These are phyloP conservation scores for Ormyrus rosae DNA, from an alignment of 2,888 invertebrate species.

Conservation along the genomic window DNA sequence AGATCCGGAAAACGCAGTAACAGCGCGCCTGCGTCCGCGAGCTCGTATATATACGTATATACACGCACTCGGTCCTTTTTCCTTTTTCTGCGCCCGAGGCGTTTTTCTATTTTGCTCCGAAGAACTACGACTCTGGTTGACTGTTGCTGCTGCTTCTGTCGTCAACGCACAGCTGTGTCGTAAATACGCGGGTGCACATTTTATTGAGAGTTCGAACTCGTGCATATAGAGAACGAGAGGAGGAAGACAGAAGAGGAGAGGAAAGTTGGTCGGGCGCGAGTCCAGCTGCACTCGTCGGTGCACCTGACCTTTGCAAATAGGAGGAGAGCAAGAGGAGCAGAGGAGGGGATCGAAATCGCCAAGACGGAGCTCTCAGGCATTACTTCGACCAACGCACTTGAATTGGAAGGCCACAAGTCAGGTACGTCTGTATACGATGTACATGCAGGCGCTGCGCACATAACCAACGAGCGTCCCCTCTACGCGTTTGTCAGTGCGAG, in stretches of 20 bases:
- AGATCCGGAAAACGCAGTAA: no score
- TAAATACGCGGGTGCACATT: no score
- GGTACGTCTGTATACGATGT: conserved; percentile 10
- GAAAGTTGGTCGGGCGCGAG: conserved; percentile 1
- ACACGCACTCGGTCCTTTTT: no score
- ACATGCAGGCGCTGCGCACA: neutral
- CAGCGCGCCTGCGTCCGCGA: no score
- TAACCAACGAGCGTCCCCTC: neutral
- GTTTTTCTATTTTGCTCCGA: no score
- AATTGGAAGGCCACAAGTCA: conserved; percentile 46
- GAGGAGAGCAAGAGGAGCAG: neutral
- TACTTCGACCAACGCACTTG: conserved; percentile 28
- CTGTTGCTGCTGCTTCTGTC: no score
- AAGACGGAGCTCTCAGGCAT: no score
- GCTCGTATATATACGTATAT: no score
- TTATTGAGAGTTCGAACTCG: no score
- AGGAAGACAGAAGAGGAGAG: neutral
- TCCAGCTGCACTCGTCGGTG: conserved; percentile 25
- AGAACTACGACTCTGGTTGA: no score
- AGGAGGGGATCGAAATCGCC: neutral
- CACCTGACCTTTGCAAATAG: neutral
- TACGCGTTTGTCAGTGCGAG: neutral
- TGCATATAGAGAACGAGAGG: neutral
- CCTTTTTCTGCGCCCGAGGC: no score
- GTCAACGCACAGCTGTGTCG: no score